These are phyloP conservation scores for Drosophila cardini DNA, from an alignment of 1,140 invertebrate genomes.

Conservation along the genomic window DNA sequence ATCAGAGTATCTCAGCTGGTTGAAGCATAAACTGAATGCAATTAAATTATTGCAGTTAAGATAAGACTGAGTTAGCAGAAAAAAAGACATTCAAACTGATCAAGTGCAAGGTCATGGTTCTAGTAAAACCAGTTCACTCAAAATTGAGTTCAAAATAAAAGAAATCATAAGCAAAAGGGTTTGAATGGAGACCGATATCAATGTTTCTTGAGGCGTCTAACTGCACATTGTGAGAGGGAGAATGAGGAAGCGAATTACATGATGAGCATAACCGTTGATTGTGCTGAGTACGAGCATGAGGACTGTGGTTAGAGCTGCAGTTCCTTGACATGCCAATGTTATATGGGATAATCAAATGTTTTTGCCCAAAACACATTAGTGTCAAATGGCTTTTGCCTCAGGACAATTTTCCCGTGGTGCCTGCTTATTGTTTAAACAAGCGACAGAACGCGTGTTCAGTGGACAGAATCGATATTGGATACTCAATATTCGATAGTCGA, in stretches of 20 bases:
- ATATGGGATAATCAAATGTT: conserved; percentile 62
- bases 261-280: conserved; percentile 27
- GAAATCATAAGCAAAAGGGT: neutral
- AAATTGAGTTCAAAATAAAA: conserved; percentile 3
- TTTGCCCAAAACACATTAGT: conserved; percentile 66
- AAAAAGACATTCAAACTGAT: conserved; percentile 1
- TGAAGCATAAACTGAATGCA: conserved; percentile 43
- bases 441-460: conserved; percentile 46
- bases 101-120: conserved; percentile 28
- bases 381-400: conserved; percentile 53
- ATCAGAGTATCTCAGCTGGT: conserved; percentile 53
- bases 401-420: neutral
- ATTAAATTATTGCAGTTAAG: conserved; percentile 53
- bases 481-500: neutral
- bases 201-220: conserved; percentile 53
- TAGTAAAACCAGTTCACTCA: neutral
- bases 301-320: conserved; percentile 31
- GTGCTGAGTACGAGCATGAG: neutral
- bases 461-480: neutral
- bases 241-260: neutral
- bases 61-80: conserved; percentile 36
- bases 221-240: conserved; percentile 43
- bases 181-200: conserved; percentile 7
- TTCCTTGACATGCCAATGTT: conserved; percentile 59
- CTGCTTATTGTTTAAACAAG: conserved; percentile 73